Evolutionary conservation across 2,888 invertebrate species (phyloP), one percentile per base, ranked within the genome.

Genomic region (Leptopilina drosophilae): DNA sequence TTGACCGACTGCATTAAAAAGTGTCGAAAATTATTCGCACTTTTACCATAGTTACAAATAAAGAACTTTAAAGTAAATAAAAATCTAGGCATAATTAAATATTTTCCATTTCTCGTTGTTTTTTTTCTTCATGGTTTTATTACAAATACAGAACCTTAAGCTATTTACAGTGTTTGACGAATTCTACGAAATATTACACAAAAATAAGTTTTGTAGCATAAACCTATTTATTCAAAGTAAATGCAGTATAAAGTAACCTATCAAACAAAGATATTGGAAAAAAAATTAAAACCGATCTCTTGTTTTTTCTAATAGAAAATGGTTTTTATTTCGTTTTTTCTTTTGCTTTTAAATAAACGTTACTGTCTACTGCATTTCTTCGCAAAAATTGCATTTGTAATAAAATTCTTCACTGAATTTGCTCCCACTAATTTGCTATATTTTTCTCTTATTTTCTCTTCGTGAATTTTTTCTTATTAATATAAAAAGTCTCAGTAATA

Each of bases 141-240:
- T 90, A 90, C 89, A 91, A 90, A 88, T 89, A 89, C 87, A 87
- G 84, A 87, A 86, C 82, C 85, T 88, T 89, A 88, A 56, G 82
- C 86, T 90, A 90, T 90, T 86, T 90, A 90, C 90, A 90, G 84
- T 89, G 82, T 87, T 42, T 86, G 84, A 85, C 85, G 86, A 86
- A 88, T 86, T 79, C 86, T 89, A 90, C 85, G 87, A 88, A 89
- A 87, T 88, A 86, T 90, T 88, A 88, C 88, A 90, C 85, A 89
- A 90, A 90, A 90, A 90, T 88, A 89, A 88, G 84, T 88, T 88
- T 88, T 85, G 80, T 83, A 86, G 83, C 81, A 67, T 83, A 83
- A 62, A 77, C 64, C 79, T 82, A 83, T 82, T 82, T 80, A 75
- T 80, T 82, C 82, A 82, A 83, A 75, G 80, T 79, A 85, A 87